Evolutionary conservation across 2,113 vertebrate genomes (phyloP).

Genomic region (Triplophysa tibetana): DNA sequence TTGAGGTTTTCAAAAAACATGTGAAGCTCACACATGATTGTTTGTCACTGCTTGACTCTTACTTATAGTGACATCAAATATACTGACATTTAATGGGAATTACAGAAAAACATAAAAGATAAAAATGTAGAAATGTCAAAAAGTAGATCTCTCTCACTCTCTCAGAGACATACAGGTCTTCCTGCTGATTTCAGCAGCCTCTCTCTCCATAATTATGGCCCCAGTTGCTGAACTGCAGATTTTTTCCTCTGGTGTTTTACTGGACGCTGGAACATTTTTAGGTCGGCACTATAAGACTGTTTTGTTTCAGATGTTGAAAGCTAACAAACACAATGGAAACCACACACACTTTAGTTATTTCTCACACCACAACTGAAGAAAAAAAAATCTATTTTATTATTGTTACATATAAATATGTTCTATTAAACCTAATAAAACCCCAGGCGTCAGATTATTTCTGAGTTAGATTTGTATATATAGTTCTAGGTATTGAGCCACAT

Average conservation of each 20-base stretch:
- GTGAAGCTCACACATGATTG: neutral
- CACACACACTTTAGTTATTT: neutral
- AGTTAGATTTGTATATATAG: neutral
- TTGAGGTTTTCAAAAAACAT: neutral
- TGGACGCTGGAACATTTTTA: conserved; percentile 54
- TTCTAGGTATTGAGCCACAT: neutral
- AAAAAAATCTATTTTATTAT: neutral
- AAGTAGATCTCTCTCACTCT: neutral
- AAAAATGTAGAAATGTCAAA: no score
- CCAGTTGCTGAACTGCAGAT: conserved; percentile 76
- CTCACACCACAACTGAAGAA: neutral
- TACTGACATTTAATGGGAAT: no score
- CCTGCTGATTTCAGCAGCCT: conserved; percentile 78
- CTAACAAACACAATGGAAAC: conserved; percentile 38
- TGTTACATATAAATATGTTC: neutral
- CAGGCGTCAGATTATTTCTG: neutral
- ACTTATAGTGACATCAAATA: neutral
- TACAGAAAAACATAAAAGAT: no score
- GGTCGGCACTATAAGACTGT: conserved; percentile 44
- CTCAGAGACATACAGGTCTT: conserved; percentile 50
- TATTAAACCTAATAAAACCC: neutral
- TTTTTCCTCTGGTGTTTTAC: conserved; percentile 68
- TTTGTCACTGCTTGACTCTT: conserved; percentile 20
- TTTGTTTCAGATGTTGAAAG: conserved; percentile 38
- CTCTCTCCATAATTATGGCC: conserved; percentile 74